Evolutionary conservation across 2,888 invertebrate genomes (phyloP), one percentile per base, ranked within the genome.

Genomic region (Pinctada fucata): DNA sequence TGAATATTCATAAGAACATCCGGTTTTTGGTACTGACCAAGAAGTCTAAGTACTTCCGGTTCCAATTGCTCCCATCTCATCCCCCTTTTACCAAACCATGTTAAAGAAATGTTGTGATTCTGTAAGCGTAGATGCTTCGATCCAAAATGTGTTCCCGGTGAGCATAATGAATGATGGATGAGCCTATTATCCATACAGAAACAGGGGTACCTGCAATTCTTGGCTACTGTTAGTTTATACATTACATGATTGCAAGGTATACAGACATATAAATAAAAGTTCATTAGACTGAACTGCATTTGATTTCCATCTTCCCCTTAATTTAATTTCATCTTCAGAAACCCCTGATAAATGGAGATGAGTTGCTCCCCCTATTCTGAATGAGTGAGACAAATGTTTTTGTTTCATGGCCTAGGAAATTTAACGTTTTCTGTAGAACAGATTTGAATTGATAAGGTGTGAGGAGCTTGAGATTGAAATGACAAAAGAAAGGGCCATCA

Each of bases 321-420:
- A 16, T 48, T 73, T 68, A 10, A 76, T 79, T 6, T 72, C 73
- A 45, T 50, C 51, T 51, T 72, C 66, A n/a, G 76, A 13, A 49
- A 47, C 49, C 0, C 71, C 79, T 1, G 49, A 10, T 2, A 50
- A 63, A 50, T 51, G 69, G 64, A 79, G 47, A 16, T 51, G 13
- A 5, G 79, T 73, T 45, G 73, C 76, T 13, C 66, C 71, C 58
- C 76, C 79, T 16, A 79, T 79, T 65, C 79, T 72, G 65, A 79
- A 79, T 3, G 72, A 72, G 63, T 75, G 66, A 3, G 79, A 75
- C n/a, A 3, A 72, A 72, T 47, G 51, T 13, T 6, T 48, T 48
- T 63, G 66, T 45, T n/a, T 72, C 72, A 8, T 66, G 2, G 2
- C 66, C 72, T 45, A 52, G 45, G 45, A 58, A 72, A 2, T 10